Base-by-base conservation (phyloP, 2,797 vertebrate species). In the Lepus oiostolus region DNA sequence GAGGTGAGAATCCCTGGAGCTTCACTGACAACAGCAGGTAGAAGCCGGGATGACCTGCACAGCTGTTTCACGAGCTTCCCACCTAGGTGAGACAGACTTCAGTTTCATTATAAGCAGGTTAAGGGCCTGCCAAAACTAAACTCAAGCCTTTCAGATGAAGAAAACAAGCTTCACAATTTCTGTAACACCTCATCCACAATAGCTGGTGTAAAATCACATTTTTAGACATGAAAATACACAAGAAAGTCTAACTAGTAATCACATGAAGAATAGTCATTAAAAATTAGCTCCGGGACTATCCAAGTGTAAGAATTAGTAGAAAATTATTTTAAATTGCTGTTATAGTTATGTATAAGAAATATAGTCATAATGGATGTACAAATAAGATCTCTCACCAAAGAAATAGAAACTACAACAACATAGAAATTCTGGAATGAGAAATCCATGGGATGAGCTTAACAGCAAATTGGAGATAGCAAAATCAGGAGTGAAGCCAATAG, bases 401-500 rank as follows among this genome's bases (percentile, higher is more conserved):
- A 88, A 77, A 70, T 26, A 42, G 12, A 60, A 88, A 71, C n/a
- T 50, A 32, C 47, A 83, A n/a, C 77, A 65, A 54, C 77, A 38
- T 21, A 24, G 42, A 54, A 93, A 85, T 50, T 76, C 65, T 32
- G n/a, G 30, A 67, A 67, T 12, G 30, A 79, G 77, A 92, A 95
- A 9, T 35, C 35, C 35, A 65, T 14, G n/a, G 9, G 1, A 32
- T 68, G 60, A 38, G 32, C 21, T 80, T 74, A 54, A 52, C 17
- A 79, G 32, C 22, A 68, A 90, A 75, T 8, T 91, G 58, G 17
- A 92, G 24, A 63, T 67, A 54, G 74, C 5, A 17, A 82, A 74
- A 63, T 75, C 47, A 87, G 30, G 54, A 58, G 54, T 58, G 19
- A 58, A 58, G 54, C 13, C 8, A 58, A 21, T 6, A 58, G 19